Conservation (phyloP, 2,888 invertebrate species). For the Syritta pipiens region DNA sequence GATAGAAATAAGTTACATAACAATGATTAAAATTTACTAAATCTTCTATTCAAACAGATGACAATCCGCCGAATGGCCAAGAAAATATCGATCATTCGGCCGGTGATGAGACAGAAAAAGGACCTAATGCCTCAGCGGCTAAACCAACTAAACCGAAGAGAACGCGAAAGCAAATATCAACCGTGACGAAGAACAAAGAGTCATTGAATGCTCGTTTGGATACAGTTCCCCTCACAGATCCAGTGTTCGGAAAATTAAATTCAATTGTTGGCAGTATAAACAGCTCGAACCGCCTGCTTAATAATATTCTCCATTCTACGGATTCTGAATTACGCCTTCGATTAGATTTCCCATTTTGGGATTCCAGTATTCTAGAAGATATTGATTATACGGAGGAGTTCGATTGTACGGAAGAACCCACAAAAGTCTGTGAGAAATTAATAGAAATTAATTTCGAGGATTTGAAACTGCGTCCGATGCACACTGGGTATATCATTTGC, state of each 20-base stretch:
- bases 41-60: slow-evolving; percentile 48
- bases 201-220: slow-evolving; percentile 78
- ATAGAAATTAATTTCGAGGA: slow-evolving; percentile 71
- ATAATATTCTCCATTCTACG: slow-evolving; percentile 81
- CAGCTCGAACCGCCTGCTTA: slow-evolving; percentile 82
- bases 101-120: slow-evolving; percentile 67
- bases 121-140: slow-evolving; percentile 30
- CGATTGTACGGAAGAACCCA: slow-evolving; percentile 51
- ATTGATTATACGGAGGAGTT: slow-evolving; percentile 71
- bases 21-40: too few species aligned
- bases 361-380: slow-evolving; percentile 63
- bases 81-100: slow-evolving; percentile 27
- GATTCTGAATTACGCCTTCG: slow-evolving; percentile 78
- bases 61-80: slow-evolving; percentile 9
- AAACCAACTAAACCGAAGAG: slow-evolving; percentile 74
- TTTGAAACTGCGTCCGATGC: slow-evolving; percentile 74
- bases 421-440: slow-evolving; percentile 71
- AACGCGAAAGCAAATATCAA: slow-evolving; percentile 73
- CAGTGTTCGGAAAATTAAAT: slow-evolving; percentile 83
- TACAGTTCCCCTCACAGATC: slow-evolving; percentile 80
- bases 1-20: too few species aligned
- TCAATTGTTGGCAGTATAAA: slow-evolving; percentile 83
- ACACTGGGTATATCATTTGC: slow-evolving; percentile 76
- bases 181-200: slow-evolving; percentile 78
- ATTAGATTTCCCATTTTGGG: slow-evolving; percentile 76